Evolutionary conservation across 2,888 invertebrate genomes (phyloP), one percentile per base, ranked within the genome.

Genomic region (Athripsodes cinereus): DNA sequence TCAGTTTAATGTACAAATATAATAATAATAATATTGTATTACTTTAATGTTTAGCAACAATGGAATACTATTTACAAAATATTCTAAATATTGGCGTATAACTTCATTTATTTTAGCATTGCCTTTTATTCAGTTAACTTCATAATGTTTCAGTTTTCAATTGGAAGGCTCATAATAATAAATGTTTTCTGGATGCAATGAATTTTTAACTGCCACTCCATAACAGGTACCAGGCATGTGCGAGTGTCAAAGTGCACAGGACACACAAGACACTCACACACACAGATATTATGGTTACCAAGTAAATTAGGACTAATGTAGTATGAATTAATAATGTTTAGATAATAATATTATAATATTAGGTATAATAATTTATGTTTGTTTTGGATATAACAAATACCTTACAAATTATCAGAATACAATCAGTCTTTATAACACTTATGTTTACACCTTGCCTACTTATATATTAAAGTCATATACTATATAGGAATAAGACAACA

Each of bases 341-440:
- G 13, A 16, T 40, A 26, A 40, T 40, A 40, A 40, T 54, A 13
- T 50, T 34, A 54, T 22, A 58, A 53, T 26, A 18, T 57, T 53
- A 49, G 40, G 40, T 40, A 40, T 40, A 40, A 40, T 50, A 22
- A 40, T 31, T 53, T 40, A 40, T 40, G 16, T 40, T 26, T 26
- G 44, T n/a, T 57, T 49, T 62, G 62, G 60, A 61, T 58, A 60
- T 46, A 61, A 54, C 59, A 63, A 61, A 62, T 58, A 56, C 53
- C 56, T 55, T 49, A 57, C 60, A 61, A 59, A 53, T 59, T 56
- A 61, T 59, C 57, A 59, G 60, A 63, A 61, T 60, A 59, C 61
- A 61, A 63, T 63, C 63, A 63, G 63, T 63, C 63, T 63, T 63
- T 46, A 63, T 55, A 63, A 63, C 58, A 59, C 63, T 63, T 63